Evolutionary conservation across 2,113 vertebrate species (phyloP).

Genomic region (Poicephalus gulielmi): DNA sequence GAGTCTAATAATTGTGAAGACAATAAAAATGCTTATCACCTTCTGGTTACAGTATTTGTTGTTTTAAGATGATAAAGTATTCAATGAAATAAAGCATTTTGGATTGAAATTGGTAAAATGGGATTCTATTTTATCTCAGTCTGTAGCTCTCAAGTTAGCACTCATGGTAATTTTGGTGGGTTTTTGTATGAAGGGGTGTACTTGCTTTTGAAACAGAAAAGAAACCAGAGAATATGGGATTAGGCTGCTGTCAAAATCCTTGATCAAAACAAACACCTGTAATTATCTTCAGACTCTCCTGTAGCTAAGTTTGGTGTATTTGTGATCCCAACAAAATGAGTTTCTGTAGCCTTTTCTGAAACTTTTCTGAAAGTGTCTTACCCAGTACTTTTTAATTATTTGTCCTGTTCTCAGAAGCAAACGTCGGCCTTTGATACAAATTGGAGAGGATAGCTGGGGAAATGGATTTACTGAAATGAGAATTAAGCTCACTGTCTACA

Average conservation of each 20-base stretch:
- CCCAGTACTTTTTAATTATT: not conserved
- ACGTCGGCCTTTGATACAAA: not conserved
- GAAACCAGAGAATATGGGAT: not conserved
- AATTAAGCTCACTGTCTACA: not conserved
- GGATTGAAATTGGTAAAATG: not conserved
- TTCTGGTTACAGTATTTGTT: not conserved
- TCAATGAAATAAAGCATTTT: not conserved
- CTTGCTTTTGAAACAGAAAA: not conserved
- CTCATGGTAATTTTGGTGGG: not conserved
- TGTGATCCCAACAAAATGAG: not conserved
- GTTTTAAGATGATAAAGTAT: not conserved
- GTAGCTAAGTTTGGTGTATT: not conserved
- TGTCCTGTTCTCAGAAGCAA: not conserved
- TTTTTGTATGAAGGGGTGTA: not conserved
- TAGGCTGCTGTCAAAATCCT: not conserved
- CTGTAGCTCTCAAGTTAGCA: not conserved
- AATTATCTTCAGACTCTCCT: not conserved
- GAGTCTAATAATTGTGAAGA: not conserved
- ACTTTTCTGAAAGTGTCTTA: not conserved
- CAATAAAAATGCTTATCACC: not conserved
- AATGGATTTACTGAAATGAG: not conserved
- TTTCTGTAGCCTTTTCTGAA: not conserved
- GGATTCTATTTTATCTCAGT: not conserved
- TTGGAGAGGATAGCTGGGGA: not conserved
- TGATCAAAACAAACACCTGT: not conserved